phyloP scores from a whole-genome alignment of 2,888 invertebrate species.

The Lamellibrachia columna region DNA sequence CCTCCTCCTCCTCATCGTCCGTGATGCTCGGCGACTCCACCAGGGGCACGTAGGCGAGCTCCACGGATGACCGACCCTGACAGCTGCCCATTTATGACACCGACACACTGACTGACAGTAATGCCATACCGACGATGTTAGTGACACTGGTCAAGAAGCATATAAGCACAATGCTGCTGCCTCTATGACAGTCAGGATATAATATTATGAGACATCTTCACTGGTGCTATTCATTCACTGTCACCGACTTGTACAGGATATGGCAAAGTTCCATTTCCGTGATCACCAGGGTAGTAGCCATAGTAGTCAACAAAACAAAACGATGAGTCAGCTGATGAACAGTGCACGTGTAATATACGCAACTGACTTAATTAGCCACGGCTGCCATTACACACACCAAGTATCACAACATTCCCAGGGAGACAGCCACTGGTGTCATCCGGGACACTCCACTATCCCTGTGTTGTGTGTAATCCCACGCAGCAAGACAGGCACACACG shows the following conservation, averaged over 20 bases:
- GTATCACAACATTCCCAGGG: not conserved
- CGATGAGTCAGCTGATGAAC: not conserved
- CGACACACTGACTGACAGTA: not conserved
- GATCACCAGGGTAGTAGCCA: not conserved
- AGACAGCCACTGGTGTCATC: not conserved
- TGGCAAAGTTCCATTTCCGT: not conserved
- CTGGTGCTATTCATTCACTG: not conserved
- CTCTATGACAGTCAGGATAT: not conserved
- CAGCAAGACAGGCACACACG: not conserved
- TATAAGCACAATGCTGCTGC: not conserved
- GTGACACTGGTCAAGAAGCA: not conserved
- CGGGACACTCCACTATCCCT: not conserved
- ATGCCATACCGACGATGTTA: not conserved
- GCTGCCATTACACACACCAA: not conserved
- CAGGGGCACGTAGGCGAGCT: not conserved
- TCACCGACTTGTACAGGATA: not conserved
- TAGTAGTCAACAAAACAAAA: not conserved
- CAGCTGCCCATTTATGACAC: constrained; percentile 12
- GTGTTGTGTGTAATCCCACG: not conserved
- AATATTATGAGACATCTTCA: not conserved
- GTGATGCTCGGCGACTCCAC: not conserved
- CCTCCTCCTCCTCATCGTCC: not conserved
- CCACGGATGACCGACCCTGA: constrained; percentile 4
- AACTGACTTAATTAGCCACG: not conserved
- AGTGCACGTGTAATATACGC: not conserved